A percentile compares a stretch with the other conserved stretches of the same genome.
Conservation (phyloP, 2,797 vertebrate species). For the Acanthornis magna region DNA sequence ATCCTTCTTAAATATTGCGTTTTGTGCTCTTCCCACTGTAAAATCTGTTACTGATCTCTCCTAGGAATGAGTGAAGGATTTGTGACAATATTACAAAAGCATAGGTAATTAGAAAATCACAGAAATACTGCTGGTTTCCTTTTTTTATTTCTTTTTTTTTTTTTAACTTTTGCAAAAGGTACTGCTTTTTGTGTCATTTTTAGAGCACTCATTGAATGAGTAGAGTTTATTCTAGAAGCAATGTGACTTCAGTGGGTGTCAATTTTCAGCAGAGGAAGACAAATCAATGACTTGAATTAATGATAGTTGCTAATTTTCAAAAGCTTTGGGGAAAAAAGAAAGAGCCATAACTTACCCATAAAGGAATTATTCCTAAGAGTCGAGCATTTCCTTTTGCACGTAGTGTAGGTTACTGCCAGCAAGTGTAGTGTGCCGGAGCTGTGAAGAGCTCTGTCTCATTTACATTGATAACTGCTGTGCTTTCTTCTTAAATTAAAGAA, state of each 20-base stretch:
- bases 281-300: not conserved
- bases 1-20: constrained; percentile 38
- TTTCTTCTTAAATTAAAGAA: constrained; percentile 1
- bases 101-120: not conserved
- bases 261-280: not conserved
- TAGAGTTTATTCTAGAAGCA: not conserved
- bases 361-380: not conserved
- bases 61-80: constrained; percentile 14
- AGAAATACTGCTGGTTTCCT: not conserved
- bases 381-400: not conserved
- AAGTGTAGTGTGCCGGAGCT: not conserved
- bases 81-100: constrained; percentile 25
- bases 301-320: not conserved
- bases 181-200: not conserved
- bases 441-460: not conserved
- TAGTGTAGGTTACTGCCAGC: not conserved
- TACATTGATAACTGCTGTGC: not conserved
- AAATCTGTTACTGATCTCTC: constrained; percentile 11
- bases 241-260: not conserved
- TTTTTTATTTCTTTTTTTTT: not conserved
- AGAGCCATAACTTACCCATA: not conserved
- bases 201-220: not conserved
- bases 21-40: constrained; percentile 12
- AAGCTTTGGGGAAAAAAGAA: not conserved
- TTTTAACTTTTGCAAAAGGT: not conserved